Conservation (phyloP, 2,888 invertebrate species). For the Drosophila helvetica region DNA sequence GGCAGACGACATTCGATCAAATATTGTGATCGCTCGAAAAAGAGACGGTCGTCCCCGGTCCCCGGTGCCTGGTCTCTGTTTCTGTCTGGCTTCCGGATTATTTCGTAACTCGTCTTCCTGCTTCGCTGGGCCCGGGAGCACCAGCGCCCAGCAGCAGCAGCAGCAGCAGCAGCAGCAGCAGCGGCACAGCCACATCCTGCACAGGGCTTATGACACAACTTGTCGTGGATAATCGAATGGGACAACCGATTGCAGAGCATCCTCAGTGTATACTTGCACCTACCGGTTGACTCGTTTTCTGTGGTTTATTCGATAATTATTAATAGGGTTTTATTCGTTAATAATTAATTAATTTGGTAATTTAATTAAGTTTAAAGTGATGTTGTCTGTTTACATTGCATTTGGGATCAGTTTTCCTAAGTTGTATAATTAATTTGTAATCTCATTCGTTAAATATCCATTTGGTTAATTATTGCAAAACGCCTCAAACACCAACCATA, state of each 20-base stretch:
- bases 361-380: slow-evolving; percentile 67
- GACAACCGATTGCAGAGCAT: neutral
- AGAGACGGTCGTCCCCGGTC: neutral
- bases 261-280: too few species aligned
- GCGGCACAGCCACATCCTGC: slow-evolving; percentile 5
- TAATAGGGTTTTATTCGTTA: slow-evolving; percentile 37
- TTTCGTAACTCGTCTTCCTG: slow-evolving; percentile 37
- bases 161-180: neutral
- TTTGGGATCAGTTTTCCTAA: slow-evolving; percentile 20
- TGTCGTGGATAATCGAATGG: neutral
- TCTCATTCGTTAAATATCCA: slow-evolving; percentile 13
- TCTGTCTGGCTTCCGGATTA: slow-evolving; percentile 25
- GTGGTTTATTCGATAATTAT: slow-evolving; percentile 24
- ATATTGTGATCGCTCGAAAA: neutral
- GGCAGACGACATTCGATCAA: slow-evolving; percentile 20
- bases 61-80: neutral
- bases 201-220: neutral
- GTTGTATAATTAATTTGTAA: slow-evolving; percentile 22
- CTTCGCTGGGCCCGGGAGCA: slow-evolving; percentile 25
- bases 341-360: slow-evolving; percentile 50
- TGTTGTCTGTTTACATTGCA: slow-evolving; percentile 66
- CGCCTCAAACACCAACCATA: neutral
- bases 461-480: slow-evolving; percentile 37
- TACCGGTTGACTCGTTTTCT: neutral
- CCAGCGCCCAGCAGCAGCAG: too few species aligned